Percentiles rank a stretch among this genome's conserved stretches.
Conservation (phyloP, 2,113 vertebrate species). For the Cnemophilus loriae region DNA sequence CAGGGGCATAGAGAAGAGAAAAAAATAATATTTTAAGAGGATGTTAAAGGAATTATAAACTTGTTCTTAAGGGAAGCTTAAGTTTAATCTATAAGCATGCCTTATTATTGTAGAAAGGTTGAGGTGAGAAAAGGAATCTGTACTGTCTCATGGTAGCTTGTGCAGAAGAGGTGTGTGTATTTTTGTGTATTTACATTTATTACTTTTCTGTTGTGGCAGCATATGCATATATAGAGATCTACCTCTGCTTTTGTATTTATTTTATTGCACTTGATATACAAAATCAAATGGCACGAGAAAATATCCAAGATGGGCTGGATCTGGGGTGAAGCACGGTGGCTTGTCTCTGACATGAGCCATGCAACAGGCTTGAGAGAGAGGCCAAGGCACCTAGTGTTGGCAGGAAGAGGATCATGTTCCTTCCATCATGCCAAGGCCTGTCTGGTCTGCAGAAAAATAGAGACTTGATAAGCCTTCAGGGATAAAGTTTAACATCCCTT, state of each 20-base stretch:
- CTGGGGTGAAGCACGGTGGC: neutral
- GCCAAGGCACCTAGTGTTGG: fast-evolving
- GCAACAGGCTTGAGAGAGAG: neutral
- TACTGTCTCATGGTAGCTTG: neutral
- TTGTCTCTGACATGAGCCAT: neutral
- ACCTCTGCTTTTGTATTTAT: neutral
- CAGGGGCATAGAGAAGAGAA: neutral
- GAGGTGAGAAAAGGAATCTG: neutral
- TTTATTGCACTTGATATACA: neutral
- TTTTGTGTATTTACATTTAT: neutral
- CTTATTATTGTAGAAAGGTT: neutral
- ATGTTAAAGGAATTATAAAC: neutral
- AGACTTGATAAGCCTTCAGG: neutral
- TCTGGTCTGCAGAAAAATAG: neutral
- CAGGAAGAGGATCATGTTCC: neutral
- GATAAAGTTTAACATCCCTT: neutral
- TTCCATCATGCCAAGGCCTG: neutral
- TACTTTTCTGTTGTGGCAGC: neutral
- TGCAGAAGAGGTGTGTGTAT: neutral
- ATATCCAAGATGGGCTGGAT: neutral
- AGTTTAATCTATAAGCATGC: neutral
- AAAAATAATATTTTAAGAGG: neutral
- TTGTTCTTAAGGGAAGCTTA: neutral
- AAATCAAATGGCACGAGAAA: neutral
- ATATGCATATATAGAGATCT: neutral